Conservation (phyloP, 1,140 invertebrate genomes). For the Drosophila virilis region DNA sequence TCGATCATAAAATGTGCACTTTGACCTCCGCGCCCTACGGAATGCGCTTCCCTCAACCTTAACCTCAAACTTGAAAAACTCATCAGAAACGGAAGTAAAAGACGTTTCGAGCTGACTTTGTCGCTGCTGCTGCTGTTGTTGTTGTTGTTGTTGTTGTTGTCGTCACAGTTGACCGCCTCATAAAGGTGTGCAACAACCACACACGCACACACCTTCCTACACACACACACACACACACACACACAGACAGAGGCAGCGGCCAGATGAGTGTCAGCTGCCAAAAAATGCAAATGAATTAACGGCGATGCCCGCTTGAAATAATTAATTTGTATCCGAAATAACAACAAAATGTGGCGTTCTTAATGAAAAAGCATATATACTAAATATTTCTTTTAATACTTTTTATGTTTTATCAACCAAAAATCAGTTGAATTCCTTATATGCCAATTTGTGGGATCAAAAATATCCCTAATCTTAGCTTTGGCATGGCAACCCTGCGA, state of each 20-base stretch:
- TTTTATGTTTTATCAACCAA: no score
- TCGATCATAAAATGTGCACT: no score
- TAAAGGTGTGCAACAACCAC: constrained; percentile 47
- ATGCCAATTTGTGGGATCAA: no score
- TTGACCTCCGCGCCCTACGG: no score
- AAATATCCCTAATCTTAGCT: no score
- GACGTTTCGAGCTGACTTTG: constrained; percentile 42
- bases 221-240: constrained; percentile 2
- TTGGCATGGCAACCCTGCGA: no score
- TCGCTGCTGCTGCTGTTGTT: not conserved
- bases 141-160: constrained; percentile 21
- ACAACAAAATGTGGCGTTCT: not conserved
- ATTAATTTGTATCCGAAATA: not conserved
- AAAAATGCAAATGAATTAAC: constrained; percentile 50
- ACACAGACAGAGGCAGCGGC: constrained; percentile 10
- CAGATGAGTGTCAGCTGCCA: constrained; percentile 45
- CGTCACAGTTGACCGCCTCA: constrained; percentile 73
- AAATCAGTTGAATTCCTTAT: no score
- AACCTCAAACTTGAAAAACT: constrained; percentile 61
- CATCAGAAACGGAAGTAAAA: constrained; percentile 64
- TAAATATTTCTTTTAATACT: no score
- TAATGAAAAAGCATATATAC: no score
- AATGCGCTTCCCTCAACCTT: constrained; percentile 52
- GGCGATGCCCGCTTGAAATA: not conserved
- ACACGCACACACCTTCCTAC: constrained; percentile 10